Base-by-base conservation (phyloP, 2,888 invertebrate genomes). In the Congeria kusceri region DNA sequence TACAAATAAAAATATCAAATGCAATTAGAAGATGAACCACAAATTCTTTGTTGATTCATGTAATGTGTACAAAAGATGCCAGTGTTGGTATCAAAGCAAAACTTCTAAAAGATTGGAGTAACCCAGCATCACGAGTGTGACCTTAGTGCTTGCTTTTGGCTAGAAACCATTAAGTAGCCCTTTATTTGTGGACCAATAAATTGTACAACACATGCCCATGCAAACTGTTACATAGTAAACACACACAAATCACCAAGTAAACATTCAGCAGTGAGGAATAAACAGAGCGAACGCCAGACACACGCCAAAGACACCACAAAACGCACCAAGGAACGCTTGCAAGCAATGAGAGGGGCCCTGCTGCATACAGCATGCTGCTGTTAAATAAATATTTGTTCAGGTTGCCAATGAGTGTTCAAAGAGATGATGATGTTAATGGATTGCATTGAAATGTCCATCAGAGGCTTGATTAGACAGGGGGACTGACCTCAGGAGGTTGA, bases 371-470 rank as follows among this genome's bases (percentile, higher is more conserved):
- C 39, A 39, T 39, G 39, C 39, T 62, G 49, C 62, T 23, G 46
- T 46, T 74, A 56, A 74, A 74, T 74, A 74, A 74, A 74, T 62
- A 74, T 67, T 74, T 67, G 44, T 44, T 13, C 39, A 39, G 39
- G 39, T 39, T 39, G 39, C 13, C 39, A 5, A 13, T 3, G 39
- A 53, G 25, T 53, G 2, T n/a, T 53, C 25, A 20, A 53, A 23
- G 53, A 53, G 53, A 4, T 53, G 53, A 39, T 39, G 15, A 39
- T 39, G 39, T 15, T 39, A 3, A 39, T 39, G 39, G 39, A 13
- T 3, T 39, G 39, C 39, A 39, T 39, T 39, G 11, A 7, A 39
- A 39, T 7, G 39, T 39, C 39, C 39, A 39, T 39, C 39, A 39
- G 9, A 39, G 39, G 39, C 39, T 39, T 39, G 9, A 39, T 39